A percentile compares a stretch with the other conserved stretches of the same genome.
Conservation (phyloP, 2,113 vertebrate species). For the Scomber colias region DNA sequence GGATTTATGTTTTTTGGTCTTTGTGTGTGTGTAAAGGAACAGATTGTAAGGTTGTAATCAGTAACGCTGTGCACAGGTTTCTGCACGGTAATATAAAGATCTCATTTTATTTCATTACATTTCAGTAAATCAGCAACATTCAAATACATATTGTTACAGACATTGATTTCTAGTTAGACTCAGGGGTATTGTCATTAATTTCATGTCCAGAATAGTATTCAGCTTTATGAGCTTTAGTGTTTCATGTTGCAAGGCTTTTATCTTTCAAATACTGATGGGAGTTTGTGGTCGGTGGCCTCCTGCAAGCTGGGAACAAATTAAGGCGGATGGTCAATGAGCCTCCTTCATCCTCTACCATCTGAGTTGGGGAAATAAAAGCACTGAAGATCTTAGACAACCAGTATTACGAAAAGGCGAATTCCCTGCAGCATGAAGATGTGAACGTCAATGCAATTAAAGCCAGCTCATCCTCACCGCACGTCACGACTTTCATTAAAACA, state of each 20-base stretch:
- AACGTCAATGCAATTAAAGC: conserved; percentile 52
- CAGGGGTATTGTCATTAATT: not conserved
- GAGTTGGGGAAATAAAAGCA: conserved; percentile 13
- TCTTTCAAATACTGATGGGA: conserved; percentile 33
- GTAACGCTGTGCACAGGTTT: conserved; percentile 3
- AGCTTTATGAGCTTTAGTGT: not conserved
- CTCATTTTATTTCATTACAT: conserved; percentile 1
- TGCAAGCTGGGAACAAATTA: conserved; percentile 37
- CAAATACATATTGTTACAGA: not conserved
- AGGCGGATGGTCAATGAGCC: conserved; percentile 28
- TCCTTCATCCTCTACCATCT: not conserved
- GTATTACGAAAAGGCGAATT: conserved; percentile 40
- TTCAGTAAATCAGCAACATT: not conserved
- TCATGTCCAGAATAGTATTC: not conserved
- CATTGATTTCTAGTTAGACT: conserved; percentile 6
- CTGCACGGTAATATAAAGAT: conserved; percentile 5
- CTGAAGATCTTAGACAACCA: conserved; percentile 35
- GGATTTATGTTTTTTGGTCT: conserved; percentile 48
- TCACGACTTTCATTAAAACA: conserved; percentile 43
- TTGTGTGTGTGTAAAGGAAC: conserved; percentile 24
- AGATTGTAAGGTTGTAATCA: conserved; percentile 44
- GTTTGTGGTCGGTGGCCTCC: conserved; percentile 36
- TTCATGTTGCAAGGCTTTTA: conserved; percentile 2
- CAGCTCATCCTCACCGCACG: conserved; percentile 46
- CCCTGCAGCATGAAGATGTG: conserved; percentile 61